Percentiles rank a stretch among this genome's conserved stretches.
Evolutionary conservation across 2,113 vertebrate genomes (phyloP).

Genomic region (Tretioscincus oriximinensis): DNA sequence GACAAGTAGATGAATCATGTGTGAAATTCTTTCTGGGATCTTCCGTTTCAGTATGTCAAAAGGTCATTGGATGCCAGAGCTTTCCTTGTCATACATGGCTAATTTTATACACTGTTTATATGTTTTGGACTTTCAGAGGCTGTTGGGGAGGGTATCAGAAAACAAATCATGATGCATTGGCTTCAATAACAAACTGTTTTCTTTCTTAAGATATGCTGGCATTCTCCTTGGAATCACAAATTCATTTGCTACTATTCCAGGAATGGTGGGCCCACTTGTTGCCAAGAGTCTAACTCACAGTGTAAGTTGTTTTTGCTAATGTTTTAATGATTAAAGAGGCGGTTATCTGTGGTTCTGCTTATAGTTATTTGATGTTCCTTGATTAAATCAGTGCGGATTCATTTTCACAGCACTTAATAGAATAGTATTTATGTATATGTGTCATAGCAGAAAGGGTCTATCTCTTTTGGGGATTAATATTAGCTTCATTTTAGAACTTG

Average conservation of each 20-base stretch:
- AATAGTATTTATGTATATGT: neutral
- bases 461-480: neutral
- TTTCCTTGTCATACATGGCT: neutral
- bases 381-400: neutral
- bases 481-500: slow-evolving; percentile 11
- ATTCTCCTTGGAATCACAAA: slow-evolving; percentile 97
- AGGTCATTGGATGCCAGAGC: neutral
- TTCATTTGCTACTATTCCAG: slow-evolving; percentile 93
- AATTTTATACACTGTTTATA: neutral
- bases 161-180: neutral
- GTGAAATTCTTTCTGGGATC: slow-evolving; percentile 25
- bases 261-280: slow-evolving; percentile 94
- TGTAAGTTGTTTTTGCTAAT: slow-evolving; percentile 75
- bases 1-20: neutral
- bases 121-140: neutral
- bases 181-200: neutral
- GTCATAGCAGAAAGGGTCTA: neutral
- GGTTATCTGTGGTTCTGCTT: neutral
- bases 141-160: neutral
- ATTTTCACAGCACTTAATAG: no score
- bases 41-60: slow-evolving; percentile 30
- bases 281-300: slow-evolving; percentile 84
- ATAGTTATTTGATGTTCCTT: neutral
- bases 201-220: slow-evolving; percentile 85
- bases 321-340: neutral